Base-by-base conservation (phyloP, 1,140 invertebrate genomes). In the Sarcophaga bullata region DNA sequence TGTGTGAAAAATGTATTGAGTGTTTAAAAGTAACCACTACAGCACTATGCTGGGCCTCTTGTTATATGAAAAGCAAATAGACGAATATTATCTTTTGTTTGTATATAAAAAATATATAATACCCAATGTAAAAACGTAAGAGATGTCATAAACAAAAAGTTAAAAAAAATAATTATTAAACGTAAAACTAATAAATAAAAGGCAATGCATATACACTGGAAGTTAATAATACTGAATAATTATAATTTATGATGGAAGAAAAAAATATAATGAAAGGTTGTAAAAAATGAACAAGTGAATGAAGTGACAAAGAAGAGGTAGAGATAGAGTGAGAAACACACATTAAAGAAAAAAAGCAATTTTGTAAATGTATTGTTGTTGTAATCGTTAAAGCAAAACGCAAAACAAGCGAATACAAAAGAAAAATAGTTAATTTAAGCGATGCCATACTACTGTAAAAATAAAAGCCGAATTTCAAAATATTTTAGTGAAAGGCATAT, bases 371-470 rank as follows among this genome's bases (percentile, higher is more conserved):
- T 37, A 37, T 78, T 78, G 75, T 52, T 76, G 46, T 76, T 78
- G 75, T 50, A 78, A 78, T 78, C 49, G 75, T 78, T 78, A 78
- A 76, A 76, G 47, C 73, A 76, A 76, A 76, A 68, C 73, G 73
- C 73, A 76, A 76, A 78, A 78, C 75, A 78, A 76, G 75, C 75
- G 75, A 78, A 78, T 78, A 78, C 75, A 78, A 78, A 78, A 78
- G 75, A 78, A 76, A 76, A 76, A 76, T 52, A 78, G 48, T 52
- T 50, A 52, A 78, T 49, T 10, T 50, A 8, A 19, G 75, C 13
- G 75, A 50, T 78, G 75, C 75, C 75, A 78, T 50, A 78, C 50
- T 73, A 10, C 0, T n/a, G 17, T n/a, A 73, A 73, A 10, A 52
- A 52, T 52, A 6, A 52, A 10, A 52, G 50, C 1, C 25, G 4